Conservation (phyloP, 2,888 invertebrate species). For the Drosophila incognita region DNA sequence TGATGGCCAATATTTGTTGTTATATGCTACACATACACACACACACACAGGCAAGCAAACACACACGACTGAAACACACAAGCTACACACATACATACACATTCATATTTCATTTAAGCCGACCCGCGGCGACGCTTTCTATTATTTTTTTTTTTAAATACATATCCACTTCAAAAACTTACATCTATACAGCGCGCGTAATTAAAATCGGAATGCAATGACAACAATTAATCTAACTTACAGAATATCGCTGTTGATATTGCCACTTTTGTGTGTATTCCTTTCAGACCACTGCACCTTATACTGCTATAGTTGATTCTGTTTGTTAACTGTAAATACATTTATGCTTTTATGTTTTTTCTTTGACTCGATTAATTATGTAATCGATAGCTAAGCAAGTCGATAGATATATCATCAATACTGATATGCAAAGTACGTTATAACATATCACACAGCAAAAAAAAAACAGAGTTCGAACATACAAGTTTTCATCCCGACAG, state of each 20-base stretch:
- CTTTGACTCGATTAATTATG: slow-evolving; percentile 21
- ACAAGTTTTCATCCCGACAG: neutral
- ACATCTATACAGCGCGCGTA: slow-evolving; percentile 39
- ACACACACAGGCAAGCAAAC: slow-evolving; percentile 5
- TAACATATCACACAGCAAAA: neutral
- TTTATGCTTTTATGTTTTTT: slow-evolving; percentile 59
- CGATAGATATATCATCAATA: slow-evolving; percentile 24
- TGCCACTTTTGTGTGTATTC: slow-evolving; percentile 5
- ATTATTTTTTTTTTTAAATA: slow-evolving; percentile 26
- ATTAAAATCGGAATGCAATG: slow-evolving; percentile 31
- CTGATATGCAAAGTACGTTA: slow-evolving; percentile 8
- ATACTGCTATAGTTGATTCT: slow-evolving; percentile 41
- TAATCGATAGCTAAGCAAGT: slow-evolving; percentile 33
- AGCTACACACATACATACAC: slow-evolving; percentile 13
- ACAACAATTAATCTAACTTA: slow-evolving; percentile 27
- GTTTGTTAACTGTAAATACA: slow-evolving; percentile 57
- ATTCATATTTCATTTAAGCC: neutral
- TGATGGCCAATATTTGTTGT: slow-evolving; percentile 21
- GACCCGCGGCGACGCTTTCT: slow-evolving; percentile 23
- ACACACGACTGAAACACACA: neutral
- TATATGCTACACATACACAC: slow-evolving; percentile 13
- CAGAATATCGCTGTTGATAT: slow-evolving; percentile 16
- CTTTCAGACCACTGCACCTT: slow-evolving; percentile 17
- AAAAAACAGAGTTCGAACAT: neutral
- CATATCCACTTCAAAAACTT: slow-evolving; percentile 18